These are phyloP conservation scores for Ornithorhynchus anatinus DNA, from an alignment of 2,113 vertebrate species.

Conservation along the genomic window DNA sequence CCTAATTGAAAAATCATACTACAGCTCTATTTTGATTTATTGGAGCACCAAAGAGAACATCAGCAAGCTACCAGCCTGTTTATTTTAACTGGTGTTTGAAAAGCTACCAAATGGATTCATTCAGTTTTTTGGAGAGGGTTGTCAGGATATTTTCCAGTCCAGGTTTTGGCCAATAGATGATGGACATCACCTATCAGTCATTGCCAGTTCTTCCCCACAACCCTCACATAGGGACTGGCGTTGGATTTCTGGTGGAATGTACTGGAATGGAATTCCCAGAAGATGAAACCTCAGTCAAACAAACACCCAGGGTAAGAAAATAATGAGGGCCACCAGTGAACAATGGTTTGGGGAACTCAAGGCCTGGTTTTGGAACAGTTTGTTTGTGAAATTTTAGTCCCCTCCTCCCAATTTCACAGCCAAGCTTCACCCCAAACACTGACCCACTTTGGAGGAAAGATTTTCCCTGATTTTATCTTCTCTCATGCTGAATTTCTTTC, in stretches of 20 bases:
- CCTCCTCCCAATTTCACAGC: too few species aligned
- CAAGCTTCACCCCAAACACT: too few species aligned
- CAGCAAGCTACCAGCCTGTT: conserved; percentile 34
- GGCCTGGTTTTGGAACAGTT: too few species aligned
- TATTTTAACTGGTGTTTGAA: conserved; percentile 47
- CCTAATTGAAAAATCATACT: conserved; percentile 47
- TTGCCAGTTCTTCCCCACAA: not conserved
- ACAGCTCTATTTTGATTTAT: conserved; percentile 39
- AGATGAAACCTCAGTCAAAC: not conserved
- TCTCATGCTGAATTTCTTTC: too few species aligned
- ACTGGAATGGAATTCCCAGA: not conserved
- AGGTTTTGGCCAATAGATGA: conserved; percentile 40
- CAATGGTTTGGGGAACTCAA: too few species aligned
- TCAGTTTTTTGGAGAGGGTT: conserved; percentile 32
- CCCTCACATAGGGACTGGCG: not conserved
- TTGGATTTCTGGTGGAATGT: too few species aligned
- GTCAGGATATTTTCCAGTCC: conserved; percentile 35
- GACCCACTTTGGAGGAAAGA: too few species aligned
- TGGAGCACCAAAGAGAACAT: conserved; percentile 7
- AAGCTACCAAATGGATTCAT: conserved; percentile 15
- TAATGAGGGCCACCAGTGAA: too few species aligned
- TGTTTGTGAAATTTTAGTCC: too few species aligned
- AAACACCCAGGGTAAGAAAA: too few species aligned
- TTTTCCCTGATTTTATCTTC: too few species aligned
- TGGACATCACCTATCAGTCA: conserved; percentile 30